These are phyloP conservation scores for Cassiopea xamachana DNA, from an alignment of 30 jellyfish, hydroid and myxozoan species.

Conservation along the genomic window DNA sequence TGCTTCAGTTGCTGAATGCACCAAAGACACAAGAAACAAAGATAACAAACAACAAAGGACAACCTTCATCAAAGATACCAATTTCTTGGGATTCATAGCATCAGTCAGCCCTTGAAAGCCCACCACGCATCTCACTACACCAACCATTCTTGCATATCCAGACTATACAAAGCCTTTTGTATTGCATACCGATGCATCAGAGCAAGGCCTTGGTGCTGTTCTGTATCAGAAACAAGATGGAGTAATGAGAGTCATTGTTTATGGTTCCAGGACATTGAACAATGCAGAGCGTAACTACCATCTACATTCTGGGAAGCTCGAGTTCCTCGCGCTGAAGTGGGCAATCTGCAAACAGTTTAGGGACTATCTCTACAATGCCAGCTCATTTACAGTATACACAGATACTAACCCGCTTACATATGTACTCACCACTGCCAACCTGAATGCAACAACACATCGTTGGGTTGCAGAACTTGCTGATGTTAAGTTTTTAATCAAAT, in stretches of 20 bases:
- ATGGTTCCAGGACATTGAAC: slow-evolving; percentile 26
- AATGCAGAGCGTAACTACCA: slow-evolving; percentile 44
- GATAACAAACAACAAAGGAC: slow-evolving; percentile 17
- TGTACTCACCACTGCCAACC: slow-evolving; percentile 34
- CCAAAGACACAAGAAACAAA: slow-evolving; percentile 11
- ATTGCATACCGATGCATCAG: slow-evolving; percentile 52
- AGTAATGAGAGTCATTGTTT: slow-evolving; percentile 32
- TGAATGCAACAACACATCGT: slow-evolving; percentile 42
- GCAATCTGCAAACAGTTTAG: slow-evolving; percentile 54
- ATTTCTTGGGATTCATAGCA: slow-evolving; percentile 9
- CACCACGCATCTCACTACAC: slow-evolving; percentile 24
- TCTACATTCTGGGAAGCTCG: slow-evolving; percentile 48
- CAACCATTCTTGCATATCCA: slow-evolving; percentile 16
- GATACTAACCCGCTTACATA: slow-evolving; percentile 45
- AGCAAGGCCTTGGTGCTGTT: slow-evolving; percentile 62
- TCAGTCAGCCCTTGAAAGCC: slow-evolving; percentile 12
- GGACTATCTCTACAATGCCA: slow-evolving; percentile 33
- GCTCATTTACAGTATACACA: slow-evolving; percentile 27
- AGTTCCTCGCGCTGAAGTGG: slow-evolving; percentile 63
- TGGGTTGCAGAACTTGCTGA: slow-evolving; percentile 64
- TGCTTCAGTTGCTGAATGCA: slow-evolving; percentile 31
- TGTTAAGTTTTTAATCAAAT: slow-evolving; percentile 28
- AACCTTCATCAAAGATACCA: slow-evolving; percentile 12
- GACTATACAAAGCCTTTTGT: slow-evolving; percentile 35
- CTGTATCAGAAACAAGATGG: slow-evolving; percentile 56